A percentile compares a stretch with the other conserved stretches of the same genome.
phyloP scores from a whole-genome alignment of 2,888 invertebrate genomes.

The Chelonus formosanus region DNA sequence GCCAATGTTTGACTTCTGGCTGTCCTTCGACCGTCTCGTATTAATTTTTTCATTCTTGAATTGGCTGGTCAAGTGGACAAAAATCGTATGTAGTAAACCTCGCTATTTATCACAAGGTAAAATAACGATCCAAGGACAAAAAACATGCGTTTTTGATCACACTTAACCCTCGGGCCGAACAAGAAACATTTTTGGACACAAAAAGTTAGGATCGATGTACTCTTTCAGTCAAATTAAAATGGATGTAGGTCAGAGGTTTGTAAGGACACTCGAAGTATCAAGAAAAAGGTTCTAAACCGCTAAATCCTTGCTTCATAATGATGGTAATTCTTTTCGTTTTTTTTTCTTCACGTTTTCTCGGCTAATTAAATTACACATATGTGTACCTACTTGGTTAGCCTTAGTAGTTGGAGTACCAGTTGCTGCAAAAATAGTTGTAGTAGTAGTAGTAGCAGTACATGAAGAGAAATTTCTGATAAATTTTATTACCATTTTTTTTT shows the following conservation, averaged over 20 bases:
- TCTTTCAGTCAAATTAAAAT: conserved; percentile 32
- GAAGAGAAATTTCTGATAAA: no score
- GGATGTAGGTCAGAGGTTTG: conserved; percentile 33
- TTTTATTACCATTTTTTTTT: no score
- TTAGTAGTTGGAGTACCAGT: no score
- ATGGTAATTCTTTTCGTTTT: not conserved
- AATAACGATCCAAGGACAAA: no score
- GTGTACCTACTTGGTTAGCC: no score
- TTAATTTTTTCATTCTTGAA: conserved; percentile 8
- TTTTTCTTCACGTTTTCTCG: no score
- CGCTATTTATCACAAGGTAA: not conserved
- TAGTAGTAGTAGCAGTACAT: no score
- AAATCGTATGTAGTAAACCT: not conserved
- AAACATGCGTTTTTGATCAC: not conserved
- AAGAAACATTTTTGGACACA: not conserved
- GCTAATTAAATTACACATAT: no score
- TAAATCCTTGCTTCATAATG: conserved; percentile 1
- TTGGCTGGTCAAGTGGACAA: not conserved
- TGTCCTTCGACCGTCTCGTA: conserved; percentile 12
- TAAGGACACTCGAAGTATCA: conserved; percentile 13
- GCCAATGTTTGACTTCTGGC: conserved; percentile 11
- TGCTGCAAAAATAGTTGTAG: no score
- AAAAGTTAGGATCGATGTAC: conserved; percentile 29
- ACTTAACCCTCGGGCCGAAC: not conserved
- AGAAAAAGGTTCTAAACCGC: conserved; percentile 22